Conservation (phyloP, 1,140 invertebrate species). For the Meloidogyne chitwoodi region DNA sequence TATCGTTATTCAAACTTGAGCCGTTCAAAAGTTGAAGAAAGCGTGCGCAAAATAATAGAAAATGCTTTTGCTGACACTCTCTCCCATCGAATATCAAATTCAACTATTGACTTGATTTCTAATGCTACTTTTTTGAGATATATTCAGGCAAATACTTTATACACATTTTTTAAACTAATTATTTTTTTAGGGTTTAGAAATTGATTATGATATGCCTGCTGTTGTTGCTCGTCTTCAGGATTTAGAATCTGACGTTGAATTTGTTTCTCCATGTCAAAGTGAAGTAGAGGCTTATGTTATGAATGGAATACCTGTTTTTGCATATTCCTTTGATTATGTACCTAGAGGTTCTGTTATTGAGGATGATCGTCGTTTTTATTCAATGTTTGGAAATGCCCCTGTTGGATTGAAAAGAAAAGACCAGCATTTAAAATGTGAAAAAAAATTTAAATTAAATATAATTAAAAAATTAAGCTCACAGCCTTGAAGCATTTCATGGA, state of each 20-base stretch:
- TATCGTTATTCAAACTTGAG: constrained; percentile 47
- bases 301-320: constrained; percentile 12
- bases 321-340: constrained; percentile 59
- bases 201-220: constrained; percentile 44
- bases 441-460: neutral
- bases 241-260: constrained; percentile 58
- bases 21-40: constrained; percentile 27
- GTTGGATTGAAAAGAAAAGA: constrained; percentile 49
- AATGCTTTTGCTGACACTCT: constrained; percentile 8
- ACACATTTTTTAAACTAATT: neutral
- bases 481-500: constrained; percentile 53
- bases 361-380: constrained; percentile 47
- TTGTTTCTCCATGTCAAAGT: constrained; percentile 55
- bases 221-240: constrained; percentile 54
- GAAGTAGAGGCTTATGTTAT: constrained; percentile 45
- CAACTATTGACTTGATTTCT: constrained; percentile 50
- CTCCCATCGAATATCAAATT: constrained; percentile 45
- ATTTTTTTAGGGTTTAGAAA: neutral
- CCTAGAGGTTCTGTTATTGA: constrained; percentile 49
- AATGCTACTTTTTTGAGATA: constrained; percentile 56
- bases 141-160: constrained; percentile 22
- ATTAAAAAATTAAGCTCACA: neutral
- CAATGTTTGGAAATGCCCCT: constrained; percentile 53
- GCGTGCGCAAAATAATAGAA: constrained; percentile 31
- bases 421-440: constrained; percentile 8